These are phyloP conservation scores for Archocentrus centrarchus DNA, from an alignment of 2,113 vertebrate species.

Conservation along the genomic window DNA sequence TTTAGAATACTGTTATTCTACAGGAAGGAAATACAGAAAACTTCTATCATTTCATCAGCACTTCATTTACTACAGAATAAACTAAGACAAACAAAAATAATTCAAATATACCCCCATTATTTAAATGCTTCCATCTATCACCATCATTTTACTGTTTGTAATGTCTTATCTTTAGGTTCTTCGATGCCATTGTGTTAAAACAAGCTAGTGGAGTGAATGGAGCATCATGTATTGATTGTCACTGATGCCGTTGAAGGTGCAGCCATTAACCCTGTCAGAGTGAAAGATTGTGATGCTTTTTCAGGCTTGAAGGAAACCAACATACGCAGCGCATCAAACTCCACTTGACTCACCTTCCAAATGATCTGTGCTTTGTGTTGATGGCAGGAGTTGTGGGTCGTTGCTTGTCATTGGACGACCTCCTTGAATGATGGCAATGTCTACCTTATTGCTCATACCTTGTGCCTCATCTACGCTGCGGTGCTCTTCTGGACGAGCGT, in stretches of 20 bases:
- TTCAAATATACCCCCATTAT: background rate
- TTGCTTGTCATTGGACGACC: constrained; percentile 54
- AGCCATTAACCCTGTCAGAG: constrained; percentile 66
- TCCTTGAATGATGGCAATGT: constrained; percentile 56
- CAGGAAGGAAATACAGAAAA: background rate
- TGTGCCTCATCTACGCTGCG: constrained; percentile 17
- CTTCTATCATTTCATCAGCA: background rate
- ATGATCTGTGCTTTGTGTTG: constrained; percentile 43
- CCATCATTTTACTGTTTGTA: background rate
- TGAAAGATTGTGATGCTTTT: constrained; percentile 49
- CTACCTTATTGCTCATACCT: constrained; percentile 53
- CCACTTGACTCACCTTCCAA: constrained; percentile 45
- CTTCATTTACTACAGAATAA: background rate
- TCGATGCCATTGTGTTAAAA: constrained; percentile 38
- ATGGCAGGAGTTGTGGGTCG: constrained; percentile 39
- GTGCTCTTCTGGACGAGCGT: constrained; percentile 12
- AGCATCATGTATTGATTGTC: constrained; percentile 58
- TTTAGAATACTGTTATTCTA: background rate
- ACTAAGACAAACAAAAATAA: background rate
- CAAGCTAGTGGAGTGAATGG: constrained; percentile 17
- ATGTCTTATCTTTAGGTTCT: constrained; percentile 22
- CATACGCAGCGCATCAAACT: constrained; percentile 38
- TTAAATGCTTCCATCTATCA: background rate
- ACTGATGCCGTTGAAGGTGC: constrained; percentile 51
- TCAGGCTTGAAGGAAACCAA: constrained; percentile 42